Conservation (phyloP, 2,113 vertebrate genomes). For the Eudyptes chrysolophus region DNA sequence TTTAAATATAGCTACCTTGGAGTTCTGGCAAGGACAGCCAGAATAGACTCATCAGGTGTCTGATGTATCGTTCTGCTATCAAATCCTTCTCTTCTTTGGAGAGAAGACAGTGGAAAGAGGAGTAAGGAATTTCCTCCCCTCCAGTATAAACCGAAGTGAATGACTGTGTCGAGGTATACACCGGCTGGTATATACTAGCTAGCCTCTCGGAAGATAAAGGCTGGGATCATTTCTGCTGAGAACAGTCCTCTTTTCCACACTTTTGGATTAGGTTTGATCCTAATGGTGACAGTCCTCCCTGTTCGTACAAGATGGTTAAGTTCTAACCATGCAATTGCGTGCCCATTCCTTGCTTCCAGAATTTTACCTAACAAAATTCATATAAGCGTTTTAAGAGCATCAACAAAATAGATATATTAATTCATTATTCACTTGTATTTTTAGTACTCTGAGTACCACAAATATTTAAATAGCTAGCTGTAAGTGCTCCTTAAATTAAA, state of each 20-base stretch:
- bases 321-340: neutral
- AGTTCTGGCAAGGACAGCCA: neutral
- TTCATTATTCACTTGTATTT: neutral
- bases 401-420: neutral
- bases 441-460: neutral
- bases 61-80: neutral
- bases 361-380: neutral
- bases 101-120: no score
- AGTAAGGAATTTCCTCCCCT: neutral
- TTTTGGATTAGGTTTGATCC: neutral
- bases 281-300: neutral
- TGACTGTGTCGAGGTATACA: fast-evolving
- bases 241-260: neutral
- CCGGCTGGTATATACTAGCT: neutral
- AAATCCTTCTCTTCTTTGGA: neutral
- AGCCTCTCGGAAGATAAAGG: neutral
- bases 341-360: neutral
- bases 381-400: neutral
- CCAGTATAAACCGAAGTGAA: neutral
- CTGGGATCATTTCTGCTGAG: neutral
- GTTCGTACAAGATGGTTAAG: fast-evolving
- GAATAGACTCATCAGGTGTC: neutral
- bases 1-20: neutral
- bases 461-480: neutral
- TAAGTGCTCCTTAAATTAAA: neutral